These are phyloP conservation scores for Taeniopygia guttata DNA, from an alignment of 2,797 vertebrate species.

Conservation along the genomic window DNA sequence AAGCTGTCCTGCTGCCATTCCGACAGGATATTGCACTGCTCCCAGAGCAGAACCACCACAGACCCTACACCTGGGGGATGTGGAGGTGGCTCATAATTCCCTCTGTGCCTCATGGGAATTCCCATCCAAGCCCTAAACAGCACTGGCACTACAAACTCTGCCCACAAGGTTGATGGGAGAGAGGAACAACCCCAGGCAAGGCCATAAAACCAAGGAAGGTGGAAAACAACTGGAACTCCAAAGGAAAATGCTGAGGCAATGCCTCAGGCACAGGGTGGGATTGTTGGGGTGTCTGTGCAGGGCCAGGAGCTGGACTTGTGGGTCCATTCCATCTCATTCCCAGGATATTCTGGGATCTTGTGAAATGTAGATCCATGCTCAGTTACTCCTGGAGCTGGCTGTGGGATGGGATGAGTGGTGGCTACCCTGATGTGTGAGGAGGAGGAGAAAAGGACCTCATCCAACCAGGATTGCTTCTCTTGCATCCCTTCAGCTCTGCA, in stretches of 20 bases:
- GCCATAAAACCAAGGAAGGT: not conserved
- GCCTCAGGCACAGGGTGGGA: not conserved
- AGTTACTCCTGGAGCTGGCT: rapidly evolving
- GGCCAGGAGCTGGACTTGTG: not conserved
- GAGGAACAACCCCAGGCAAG: not conserved
- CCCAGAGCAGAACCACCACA: not conserved
- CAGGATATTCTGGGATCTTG: not conserved
- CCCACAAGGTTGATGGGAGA: not conserved
- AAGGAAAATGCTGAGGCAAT: not conserved
- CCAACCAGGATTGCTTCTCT: not conserved
- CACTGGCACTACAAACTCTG: rapidly evolving
- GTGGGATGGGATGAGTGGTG: not conserved
- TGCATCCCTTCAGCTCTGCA: not conserved
- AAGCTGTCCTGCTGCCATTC: not conserved
- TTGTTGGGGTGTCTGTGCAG: not conserved
- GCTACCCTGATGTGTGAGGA: not conserved
- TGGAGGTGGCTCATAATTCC: not conserved
- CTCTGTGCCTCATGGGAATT: not conserved
- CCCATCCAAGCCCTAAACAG: not conserved
- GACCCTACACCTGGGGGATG: not conserved
- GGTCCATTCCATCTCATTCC: not conserved
- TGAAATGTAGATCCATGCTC: not conserved
- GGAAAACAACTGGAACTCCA: not conserved
- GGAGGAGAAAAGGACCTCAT: not conserved
- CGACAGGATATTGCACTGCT: not conserved